phyloP scores from a whole-genome alignment of 2,113 vertebrate species.

The Sprattus sprattus region DNA sequence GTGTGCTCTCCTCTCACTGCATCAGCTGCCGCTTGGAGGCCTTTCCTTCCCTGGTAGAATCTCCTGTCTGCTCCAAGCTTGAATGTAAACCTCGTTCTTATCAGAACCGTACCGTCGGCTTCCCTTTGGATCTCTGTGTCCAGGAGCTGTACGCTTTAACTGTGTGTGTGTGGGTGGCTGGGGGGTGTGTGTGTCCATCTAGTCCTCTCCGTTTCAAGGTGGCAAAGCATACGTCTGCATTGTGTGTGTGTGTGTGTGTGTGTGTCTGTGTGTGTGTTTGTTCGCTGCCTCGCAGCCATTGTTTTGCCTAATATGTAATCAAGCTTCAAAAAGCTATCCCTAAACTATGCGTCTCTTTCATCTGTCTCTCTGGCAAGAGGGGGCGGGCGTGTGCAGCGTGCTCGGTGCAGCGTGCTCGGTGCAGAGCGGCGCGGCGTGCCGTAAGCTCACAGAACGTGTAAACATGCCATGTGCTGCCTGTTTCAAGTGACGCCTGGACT shows the following conservation, averaged over 20 bases:
- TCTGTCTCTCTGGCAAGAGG: background rate
- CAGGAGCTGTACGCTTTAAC: background rate
- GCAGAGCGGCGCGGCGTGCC: background rate
- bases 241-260: background rate
- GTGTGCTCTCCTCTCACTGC: background rate
- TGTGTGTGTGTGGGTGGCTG: background rate
- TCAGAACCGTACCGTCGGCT: background rate
- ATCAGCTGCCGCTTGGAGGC: background rate
- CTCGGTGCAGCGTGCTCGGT: background rate
- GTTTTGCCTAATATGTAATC: conserved; percentile 15
- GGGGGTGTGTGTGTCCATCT: background rate
- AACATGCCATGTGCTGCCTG: conserved; percentile 13
- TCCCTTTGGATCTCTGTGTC: background rate
- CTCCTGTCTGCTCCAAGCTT: background rate
- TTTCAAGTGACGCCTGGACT: conserved; percentile 31
- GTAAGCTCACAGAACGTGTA: conserved; percentile 17
- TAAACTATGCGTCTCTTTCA: conserved; percentile 8
- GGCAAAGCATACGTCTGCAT: background rate
- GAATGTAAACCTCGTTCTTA: background rate
- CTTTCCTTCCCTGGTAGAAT: background rate
- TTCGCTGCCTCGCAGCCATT: background rate
- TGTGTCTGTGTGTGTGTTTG: background rate
- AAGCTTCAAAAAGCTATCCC: background rate
- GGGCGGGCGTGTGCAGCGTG: background rate
- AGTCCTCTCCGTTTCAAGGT: background rate